Evolutionary conservation across 2,113 vertebrate genomes (phyloP).

Genomic region (Apteryx mantelli): DNA sequence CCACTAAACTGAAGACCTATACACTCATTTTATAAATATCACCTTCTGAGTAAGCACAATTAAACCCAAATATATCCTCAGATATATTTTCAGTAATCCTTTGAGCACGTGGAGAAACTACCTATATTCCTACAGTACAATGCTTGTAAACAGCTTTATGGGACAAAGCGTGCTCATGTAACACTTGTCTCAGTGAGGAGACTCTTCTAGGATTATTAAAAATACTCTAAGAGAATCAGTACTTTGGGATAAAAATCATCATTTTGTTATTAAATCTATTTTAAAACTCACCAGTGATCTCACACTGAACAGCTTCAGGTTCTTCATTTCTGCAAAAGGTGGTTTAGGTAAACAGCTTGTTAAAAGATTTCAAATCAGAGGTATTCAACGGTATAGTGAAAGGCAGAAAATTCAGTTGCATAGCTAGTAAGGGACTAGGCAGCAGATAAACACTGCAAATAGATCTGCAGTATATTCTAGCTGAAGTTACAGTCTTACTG

Average conservation of each 20-base stretch:
- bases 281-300: slow-evolving; percentile 77
- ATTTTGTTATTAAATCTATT: neutral
- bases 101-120: rapidly evolving
- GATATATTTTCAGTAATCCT: neutral
- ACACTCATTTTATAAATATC: neutral
- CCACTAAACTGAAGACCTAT: neutral
- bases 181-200: neutral
- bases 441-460: neutral
- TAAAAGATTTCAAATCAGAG: neutral
- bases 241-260: neutral
- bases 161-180: neutral
- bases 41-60: neutral
- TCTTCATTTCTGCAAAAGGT: slow-evolving; percentile 65
- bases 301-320: slow-evolving; percentile 27
- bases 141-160: neutral
- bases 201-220: neutral
- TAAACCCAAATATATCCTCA: neutral
- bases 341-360: neutral
- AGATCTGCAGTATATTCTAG: neutral
- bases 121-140: neutral
- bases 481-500: neutral
- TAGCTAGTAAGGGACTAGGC: neutral
- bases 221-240: neutral
- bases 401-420: neutral
- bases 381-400: neutral